Evolutionary conservation across 2,888 invertebrate genomes (phyloP), one percentile per base, ranked within the genome.

Genomic region (Pocota personata): DNA sequence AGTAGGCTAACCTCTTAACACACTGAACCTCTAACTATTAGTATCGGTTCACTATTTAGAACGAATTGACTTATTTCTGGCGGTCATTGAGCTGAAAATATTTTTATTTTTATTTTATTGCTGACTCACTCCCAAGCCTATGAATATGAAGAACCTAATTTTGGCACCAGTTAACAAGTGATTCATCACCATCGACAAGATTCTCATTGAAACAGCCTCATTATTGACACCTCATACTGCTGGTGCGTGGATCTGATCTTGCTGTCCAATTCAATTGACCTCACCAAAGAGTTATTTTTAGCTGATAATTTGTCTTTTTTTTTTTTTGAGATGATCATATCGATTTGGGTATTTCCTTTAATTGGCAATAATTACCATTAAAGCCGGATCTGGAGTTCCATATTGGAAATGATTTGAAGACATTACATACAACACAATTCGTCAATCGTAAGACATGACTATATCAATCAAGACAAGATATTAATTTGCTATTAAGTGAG

Each of bases 1-100:
- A 67, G 37, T 52, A 52, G 66, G 32, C 37, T 21, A 50, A 64
- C 66, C 66, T 50, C 66, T 66, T 50, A 32, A 67, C 50, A 52
- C 50, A 37, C 66, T 35, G 52, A 67, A 37, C 58, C 35, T 37
- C 24, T 10, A 35, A 0, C 14, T 4, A 16, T 57, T 19, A 32
- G 55, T 35, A 30, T 30, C 16, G 32, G n/a, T n/a, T 48, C 3
- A 19, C 12, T 2, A 10, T 48, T 27, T n/a, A 46, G 46, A 46
- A 30, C 19, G 10, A 46, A 37, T 46, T 5, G 30, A 35, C 5
- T 35, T 50, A 16, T 52, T 1, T 37, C 35, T 50, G 52, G 67
- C 52, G 66, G 66, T 66, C 66, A 50, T 35, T 37, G 66, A 24
- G 48, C 66, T 37, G 50, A 21, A 24, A 24, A 24, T 4, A 24